Conservation (phyloP, 2,888 invertebrate genomes). For the Hypsopygia costalis region DNA sequence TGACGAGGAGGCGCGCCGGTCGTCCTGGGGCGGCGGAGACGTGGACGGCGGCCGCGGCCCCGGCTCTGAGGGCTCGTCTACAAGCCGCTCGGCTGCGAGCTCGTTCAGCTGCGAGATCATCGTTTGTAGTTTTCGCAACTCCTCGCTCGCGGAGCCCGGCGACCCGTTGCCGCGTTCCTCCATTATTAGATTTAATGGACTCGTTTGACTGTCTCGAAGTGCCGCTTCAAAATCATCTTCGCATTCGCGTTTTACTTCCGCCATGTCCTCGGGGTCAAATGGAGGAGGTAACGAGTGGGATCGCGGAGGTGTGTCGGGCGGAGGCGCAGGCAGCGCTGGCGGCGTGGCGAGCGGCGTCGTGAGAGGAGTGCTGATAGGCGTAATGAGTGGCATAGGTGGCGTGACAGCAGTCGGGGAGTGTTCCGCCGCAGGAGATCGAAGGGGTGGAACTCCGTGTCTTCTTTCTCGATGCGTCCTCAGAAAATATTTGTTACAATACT, state of each 20-base stretch:
- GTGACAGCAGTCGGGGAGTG: conserved; percentile 76
- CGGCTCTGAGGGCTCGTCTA: conserved; percentile 51
- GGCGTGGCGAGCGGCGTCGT: conserved; percentile 83
- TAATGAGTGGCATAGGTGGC: conserved; percentile 36
- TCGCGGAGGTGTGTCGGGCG: conserved; percentile 83
- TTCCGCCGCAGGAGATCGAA: conserved; percentile 51
- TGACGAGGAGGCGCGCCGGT: conserved; percentile 79
- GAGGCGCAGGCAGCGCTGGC: conserved; percentile 85
- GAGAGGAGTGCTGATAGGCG: conserved; percentile 43
- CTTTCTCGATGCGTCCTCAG: conserved; percentile 95
- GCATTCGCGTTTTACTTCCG: conserved; percentile 77
- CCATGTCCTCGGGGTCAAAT: conserved; percentile 52
- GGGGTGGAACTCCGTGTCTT: conserved; percentile 89
- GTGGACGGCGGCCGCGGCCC: conserved; percentile 54
- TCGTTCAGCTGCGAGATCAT: conserved; percentile 95
- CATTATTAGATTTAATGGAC: conserved; percentile 89
- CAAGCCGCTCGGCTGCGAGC: conserved; percentile 81
- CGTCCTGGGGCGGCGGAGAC: conserved; percentile 63
- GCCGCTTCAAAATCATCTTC: conserved; percentile 65
- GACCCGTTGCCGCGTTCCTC: conserved; percentile 82
- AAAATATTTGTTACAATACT: conserved; percentile 96
- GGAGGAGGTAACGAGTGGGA: conserved; percentile 55
- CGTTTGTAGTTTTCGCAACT: conserved; percentile 92
- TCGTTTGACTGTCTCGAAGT: conserved; percentile 83
- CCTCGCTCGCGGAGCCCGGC: conserved; percentile 87